These are phyloP conservation scores for Lissonota sp. DNA, from an alignment of 2,888 invertebrate genomes.

Conservation along the genomic window DNA sequence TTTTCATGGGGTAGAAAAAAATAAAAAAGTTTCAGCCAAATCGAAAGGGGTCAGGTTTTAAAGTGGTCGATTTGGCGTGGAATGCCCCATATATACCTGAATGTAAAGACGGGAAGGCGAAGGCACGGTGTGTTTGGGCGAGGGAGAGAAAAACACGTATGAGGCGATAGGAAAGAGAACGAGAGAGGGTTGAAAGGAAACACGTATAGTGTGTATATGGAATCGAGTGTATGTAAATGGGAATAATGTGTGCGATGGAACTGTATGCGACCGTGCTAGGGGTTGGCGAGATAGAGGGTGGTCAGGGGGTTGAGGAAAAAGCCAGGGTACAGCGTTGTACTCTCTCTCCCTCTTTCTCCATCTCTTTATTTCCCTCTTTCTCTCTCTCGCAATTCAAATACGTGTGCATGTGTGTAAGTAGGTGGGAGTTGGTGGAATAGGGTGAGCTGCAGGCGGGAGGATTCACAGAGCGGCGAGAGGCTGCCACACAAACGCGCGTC, in stretches of 20 bases:
- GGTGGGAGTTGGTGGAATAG: conserved; percentile 19
- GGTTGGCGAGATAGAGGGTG: conserved; percentile 21
- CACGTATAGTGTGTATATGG: conserved; percentile 21
- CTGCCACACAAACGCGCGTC: conserved; percentile 27
- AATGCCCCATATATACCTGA: too few species aligned
- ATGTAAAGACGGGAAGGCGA: conserved; percentile 57
- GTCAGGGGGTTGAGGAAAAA: conserved; percentile 4
- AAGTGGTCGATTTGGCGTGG: too few species aligned
- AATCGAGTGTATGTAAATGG: conserved; percentile 60
- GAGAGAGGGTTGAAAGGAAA: conserved; percentile 33
- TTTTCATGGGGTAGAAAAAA: conserved; percentile 79
- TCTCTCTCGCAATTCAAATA: conserved; percentile 38
- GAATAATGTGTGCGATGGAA: conserved; percentile 63
- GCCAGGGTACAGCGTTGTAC: conserved; percentile 35
- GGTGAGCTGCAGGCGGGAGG: conserved; percentile 46
- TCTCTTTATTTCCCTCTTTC: conserved; percentile 33
- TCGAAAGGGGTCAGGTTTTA: too few species aligned
- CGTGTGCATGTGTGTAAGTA: conserved; percentile 31
- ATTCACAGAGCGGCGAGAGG: conserved; percentile 47
- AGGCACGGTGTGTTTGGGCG: conserved; percentile 40
- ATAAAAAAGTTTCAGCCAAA: too few species aligned
- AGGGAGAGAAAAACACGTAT: conserved; percentile 5
- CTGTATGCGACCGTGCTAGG: conserved; percentile 42
- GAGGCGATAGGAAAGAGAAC: conserved; percentile 1
- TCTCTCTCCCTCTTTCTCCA: conserved; percentile 33